Conservation (phyloP, 2,888 invertebrate species). For the Prenolepis imparis region DNA sequence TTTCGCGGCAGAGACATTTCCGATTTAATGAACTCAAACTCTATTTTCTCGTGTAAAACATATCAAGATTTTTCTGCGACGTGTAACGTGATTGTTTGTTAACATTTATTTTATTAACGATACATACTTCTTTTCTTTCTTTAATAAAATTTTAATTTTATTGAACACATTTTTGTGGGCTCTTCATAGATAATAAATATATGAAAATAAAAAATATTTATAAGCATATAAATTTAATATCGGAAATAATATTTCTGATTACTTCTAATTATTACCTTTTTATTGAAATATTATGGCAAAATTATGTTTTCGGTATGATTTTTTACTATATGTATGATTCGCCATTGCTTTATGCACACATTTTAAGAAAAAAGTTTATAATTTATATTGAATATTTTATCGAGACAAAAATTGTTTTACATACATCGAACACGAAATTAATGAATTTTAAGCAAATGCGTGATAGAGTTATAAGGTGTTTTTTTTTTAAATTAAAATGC, state of each 20-base stretch:
- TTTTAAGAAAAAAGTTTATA: neutral
- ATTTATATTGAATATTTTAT: neutral
- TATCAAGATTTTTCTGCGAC: neutral
- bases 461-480: constrained; percentile 1
- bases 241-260: neutral
- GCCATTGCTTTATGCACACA: neutral
- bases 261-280: neutral
- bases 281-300: neutral
- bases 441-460: neutral
- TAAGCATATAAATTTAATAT: neutral
- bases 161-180: neutral
- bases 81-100: neutral
- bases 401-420: neutral
- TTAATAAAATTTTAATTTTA: neutral
- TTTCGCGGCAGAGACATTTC: neutral
- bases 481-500: constrained; percentile 21
- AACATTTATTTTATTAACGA: neutral
- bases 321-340: neutral
- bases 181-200: neutral
- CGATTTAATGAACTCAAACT: neutral
- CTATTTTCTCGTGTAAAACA: neutral
- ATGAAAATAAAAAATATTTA: neutral
- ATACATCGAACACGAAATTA: neutral
- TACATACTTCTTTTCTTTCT: too few relatives aligned
- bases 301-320: neutral